Base-by-base conservation (phyloP, 2,797 vertebrate species). In the Gila robusta region DNA sequence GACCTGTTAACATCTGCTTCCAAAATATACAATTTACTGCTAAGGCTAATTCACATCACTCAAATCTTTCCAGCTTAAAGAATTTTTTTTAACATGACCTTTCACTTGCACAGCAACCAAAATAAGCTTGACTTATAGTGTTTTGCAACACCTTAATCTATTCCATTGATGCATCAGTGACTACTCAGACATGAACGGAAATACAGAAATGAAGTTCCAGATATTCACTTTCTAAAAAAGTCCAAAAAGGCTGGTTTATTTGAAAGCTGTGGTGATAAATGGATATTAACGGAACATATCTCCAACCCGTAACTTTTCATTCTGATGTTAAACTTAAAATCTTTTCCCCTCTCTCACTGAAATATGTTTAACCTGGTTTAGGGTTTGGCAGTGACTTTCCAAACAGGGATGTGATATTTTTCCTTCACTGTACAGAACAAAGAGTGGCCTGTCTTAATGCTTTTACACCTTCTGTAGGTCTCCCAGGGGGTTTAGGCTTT, bases 391-490 rank as follows among this genome's bases (percentile, higher is more conserved):
- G 90, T 80, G 91, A 91, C 91, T 83, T 26, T 83, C 71, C 71
- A 64, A 71, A 81, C 79, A 73, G 66, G 84, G 91, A 92, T 93
- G 90, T 92, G 87, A 91, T 91, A 92, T 91, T 94, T 94, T 93
- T 66, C 88, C 90, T 86, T 78, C 89, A 90, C 92, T 84, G 62
- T 26, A 91, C 89, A 26, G 91, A 94, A 95, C 94, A 95, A 94
- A 94, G 91, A 89, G 90, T 86, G 82, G 91, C 88, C 92, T 95
- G 94, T 95, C 93, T 94, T 92, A 92, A 93, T 93, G 93, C 92
- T 94, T 94, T 95, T 93, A 91, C 92, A 91, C 91, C 88, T 91
- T 91, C 91, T 92, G 91, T 88, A 91, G 90, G 92, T 92, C 88
- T 89, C 86, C 93, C 87, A 90, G 91, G 90, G 93, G 91, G 92